These are phyloP conservation scores for Dendrocopos noguchii DNA, from an alignment of 2,113 vertebrate genomes.

Conservation along the genomic window DNA sequence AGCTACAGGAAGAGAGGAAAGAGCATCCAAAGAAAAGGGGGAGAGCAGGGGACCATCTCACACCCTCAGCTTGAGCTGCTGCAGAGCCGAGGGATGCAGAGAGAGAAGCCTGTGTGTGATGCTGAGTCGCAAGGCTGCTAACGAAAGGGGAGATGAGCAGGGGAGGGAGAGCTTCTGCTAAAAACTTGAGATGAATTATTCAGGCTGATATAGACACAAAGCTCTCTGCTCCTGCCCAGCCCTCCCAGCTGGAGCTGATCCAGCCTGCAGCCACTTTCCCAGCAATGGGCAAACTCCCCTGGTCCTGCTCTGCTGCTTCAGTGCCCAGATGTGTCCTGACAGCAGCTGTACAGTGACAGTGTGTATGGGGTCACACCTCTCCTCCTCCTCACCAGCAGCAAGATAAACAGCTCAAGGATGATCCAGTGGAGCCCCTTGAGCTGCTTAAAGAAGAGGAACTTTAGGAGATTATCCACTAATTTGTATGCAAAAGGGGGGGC, in stretches of 20 bases:
- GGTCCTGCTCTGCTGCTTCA: not conserved
- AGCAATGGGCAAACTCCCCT: not conserved
- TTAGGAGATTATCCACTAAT: not conserved
- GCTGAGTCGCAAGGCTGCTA: rapidly evolving
- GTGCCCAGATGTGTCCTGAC: not conserved
- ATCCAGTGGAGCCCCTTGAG: not conserved
- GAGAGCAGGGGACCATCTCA: not conserved
- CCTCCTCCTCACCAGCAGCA: not conserved
- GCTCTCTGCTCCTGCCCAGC: not conserved
- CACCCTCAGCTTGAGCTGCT: not conserved
- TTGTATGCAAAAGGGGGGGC: not conserved
- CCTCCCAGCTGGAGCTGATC: not conserved
- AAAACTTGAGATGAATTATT: conserved; percentile 49
- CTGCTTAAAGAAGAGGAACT: not conserved
- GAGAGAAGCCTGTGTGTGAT: not conserved
- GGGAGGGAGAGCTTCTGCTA: not conserved
- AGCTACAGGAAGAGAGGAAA: not conserved
- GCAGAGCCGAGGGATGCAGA: not conserved
- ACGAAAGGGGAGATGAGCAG: not conserved
- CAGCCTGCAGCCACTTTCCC: not conserved
- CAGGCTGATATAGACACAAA: not conserved
- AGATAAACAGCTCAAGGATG: rapidly evolving
- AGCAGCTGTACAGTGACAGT: not conserved
- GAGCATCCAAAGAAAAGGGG: not conserved
- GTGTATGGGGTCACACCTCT: not conserved